Evolutionary conservation across 2,888 invertebrate species (phyloP), one percentile per base, ranked within the genome.

Genomic region (Entomobrya proxima): DNA sequence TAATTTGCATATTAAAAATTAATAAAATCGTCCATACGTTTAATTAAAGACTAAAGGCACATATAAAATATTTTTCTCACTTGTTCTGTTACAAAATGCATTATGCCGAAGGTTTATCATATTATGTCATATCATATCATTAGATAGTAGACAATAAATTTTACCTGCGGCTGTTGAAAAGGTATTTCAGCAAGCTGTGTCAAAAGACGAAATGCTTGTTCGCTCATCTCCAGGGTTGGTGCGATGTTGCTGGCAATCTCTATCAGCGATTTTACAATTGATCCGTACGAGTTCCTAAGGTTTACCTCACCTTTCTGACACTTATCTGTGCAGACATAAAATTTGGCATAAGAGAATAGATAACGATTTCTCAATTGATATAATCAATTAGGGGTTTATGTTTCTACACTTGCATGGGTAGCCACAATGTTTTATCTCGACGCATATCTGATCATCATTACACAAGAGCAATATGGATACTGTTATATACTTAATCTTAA

Each of bases 221-320:
- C 80, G 61, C 85, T 83, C 69, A 88, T 87, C 32, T 86, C 85
- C 64, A 80, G 81, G 0, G 87, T 85, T 64, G 85, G 86, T 5
- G 86, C 88, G 52, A 85, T 69, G 18, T 85, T 87, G n/a, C 82
- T 76, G 7, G 87, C 80, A 32, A 88, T 85, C n/a, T 88, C 87
- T 11, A 82, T 83, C 40, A 88, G 27, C 18, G 83, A 67, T 52
- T 78, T 83, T 30, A 88, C 67, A 37, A 86, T 85, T 13, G 85
- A 85, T 9, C 85, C 85, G 74, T 80, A 86, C 11, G 86, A 88
- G 75, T 86, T 85, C 50, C 77, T 77, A 44, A 88, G 18, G 47
- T 83, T 85, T 55, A 82, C 67, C 37, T 85, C 77, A 44, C 81
- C 79, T 27, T 79, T 86, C 15, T 83, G 84, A 47, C 84, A 88